Evolutionary conservation across 1,140 invertebrate genomes (phyloP).

Genomic region (Macrosteles quadrilineatus): DNA sequence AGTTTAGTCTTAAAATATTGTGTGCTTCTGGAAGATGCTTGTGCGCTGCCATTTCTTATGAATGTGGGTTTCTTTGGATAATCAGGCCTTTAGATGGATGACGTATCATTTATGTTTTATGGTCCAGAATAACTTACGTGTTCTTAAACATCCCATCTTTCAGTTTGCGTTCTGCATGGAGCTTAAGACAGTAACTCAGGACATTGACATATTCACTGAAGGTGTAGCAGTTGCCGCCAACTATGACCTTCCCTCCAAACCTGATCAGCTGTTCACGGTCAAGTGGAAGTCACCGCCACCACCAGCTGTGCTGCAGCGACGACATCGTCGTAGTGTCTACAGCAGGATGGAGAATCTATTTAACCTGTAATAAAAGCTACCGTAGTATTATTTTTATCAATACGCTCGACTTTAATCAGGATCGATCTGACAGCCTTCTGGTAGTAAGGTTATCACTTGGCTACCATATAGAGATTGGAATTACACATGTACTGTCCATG

Average conservation of each 20-base stretch:
- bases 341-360: conserved; percentile 35
- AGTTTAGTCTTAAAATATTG: no score
- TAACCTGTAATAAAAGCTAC: no score
- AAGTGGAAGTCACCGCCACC: background rate
- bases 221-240: conserved; percentile 35
- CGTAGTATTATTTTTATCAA: no score
- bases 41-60: background rate
- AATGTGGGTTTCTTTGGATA: background rate
- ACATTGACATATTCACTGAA: conserved; percentile 38
- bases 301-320: background rate
- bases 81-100: background rate
- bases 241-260: conserved; percentile 38
- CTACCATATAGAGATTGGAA: no score
- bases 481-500: no score
- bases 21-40: no score
- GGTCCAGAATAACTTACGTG: background rate
- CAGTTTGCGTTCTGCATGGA: conserved; percentile 62
- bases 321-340: conserved; percentile 29
- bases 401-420: no score
- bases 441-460: no score
- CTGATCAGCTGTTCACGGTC: conserved; percentile 14
- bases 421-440: no score
- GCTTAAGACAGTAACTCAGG: conserved; percentile 57
- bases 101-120: background rate
- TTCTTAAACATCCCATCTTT: conserved; percentile 41